These are phyloP conservation scores for Ceryle rudis DNA, from an alignment of 2,797 vertebrate genomes.

Conservation along the genomic window DNA sequence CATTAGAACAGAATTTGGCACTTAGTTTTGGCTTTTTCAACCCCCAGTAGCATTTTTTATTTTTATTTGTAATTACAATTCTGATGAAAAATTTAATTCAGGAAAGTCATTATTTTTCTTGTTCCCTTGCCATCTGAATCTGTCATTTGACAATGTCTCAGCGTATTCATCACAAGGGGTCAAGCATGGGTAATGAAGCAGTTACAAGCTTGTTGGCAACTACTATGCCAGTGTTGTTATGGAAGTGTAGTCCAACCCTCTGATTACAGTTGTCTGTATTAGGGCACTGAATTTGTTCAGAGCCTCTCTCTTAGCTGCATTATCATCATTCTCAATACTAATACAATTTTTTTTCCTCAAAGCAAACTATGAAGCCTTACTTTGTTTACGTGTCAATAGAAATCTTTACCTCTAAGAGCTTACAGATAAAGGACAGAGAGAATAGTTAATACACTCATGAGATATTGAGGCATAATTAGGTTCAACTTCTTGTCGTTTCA, in stretches of 20 bases:
- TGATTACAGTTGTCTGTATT: background rate
- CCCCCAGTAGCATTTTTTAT: background rate
- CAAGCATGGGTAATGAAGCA: constrained; percentile 55
- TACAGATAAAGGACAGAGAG: background rate
- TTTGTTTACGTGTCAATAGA: background rate
- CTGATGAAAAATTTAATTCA: constrained; percentile 41
- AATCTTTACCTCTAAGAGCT: background rate
- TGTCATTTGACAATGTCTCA: constrained; percentile 12
- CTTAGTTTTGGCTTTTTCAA: background rate
- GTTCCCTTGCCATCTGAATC: constrained; percentile 40
- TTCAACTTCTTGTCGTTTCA: background rate
- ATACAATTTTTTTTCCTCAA: background rate
- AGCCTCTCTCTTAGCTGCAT: background rate
- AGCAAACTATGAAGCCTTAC: background rate
- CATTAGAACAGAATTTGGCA: background rate
- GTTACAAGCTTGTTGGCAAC: background rate
- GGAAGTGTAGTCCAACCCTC: background rate
- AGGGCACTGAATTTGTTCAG: background rate
- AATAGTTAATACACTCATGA: background rate
- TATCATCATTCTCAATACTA: background rate
- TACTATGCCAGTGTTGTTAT: background rate
- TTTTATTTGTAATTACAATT: constrained; percentile 56
- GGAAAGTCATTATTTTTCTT: constrained; percentile 53
- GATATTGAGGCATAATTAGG: background rate
- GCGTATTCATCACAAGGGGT: constrained; percentile 28